These are phyloP conservation scores for Epinephelus awoara DNA, from an alignment of 2,797 vertebrate species.

Conservation along the genomic window DNA sequence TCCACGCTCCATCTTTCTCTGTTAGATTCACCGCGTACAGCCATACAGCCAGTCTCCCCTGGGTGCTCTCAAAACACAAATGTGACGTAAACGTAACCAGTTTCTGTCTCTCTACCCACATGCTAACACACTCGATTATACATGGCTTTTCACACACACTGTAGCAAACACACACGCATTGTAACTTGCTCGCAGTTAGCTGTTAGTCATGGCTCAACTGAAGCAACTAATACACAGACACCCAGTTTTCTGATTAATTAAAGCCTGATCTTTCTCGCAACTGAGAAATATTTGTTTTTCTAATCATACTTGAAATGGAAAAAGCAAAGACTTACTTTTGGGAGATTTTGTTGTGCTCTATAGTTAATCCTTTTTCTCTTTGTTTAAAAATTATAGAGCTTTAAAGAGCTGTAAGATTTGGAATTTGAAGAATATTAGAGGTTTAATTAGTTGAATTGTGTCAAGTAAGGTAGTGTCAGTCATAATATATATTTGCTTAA, in stretches of 20 bases:
- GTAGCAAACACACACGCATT: constrained; percentile 7
- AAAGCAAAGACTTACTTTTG: background rate
- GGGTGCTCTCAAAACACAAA: constrained; percentile 30
- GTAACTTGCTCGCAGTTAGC: constrained; percentile 21
- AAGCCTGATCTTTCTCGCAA: background rate
- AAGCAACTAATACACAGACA: background rate
- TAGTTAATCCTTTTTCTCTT: background rate
- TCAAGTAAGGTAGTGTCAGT: background rate
- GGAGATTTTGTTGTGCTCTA: background rate
- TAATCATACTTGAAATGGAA: background rate
- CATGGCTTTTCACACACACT: background rate
- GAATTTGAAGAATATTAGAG: background rate
- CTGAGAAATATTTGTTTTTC: background rate
- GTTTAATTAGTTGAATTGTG: background rate
- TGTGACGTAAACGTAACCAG: background rate
- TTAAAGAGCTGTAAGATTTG: background rate
- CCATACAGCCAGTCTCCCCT: background rate
- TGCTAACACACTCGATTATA: background rate
- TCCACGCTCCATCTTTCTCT: constrained; percentile 15
- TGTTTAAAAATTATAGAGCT: background rate
- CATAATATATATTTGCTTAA: background rate
- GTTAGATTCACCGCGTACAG: constrained; percentile 8
- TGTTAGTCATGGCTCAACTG: constrained; percentile 31
- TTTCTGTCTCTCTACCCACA: constrained; percentile 20
- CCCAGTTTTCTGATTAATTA: background rate